Conservation (phyloP, 2,888 invertebrate species). For the Lacanobia oleracea region DNA sequence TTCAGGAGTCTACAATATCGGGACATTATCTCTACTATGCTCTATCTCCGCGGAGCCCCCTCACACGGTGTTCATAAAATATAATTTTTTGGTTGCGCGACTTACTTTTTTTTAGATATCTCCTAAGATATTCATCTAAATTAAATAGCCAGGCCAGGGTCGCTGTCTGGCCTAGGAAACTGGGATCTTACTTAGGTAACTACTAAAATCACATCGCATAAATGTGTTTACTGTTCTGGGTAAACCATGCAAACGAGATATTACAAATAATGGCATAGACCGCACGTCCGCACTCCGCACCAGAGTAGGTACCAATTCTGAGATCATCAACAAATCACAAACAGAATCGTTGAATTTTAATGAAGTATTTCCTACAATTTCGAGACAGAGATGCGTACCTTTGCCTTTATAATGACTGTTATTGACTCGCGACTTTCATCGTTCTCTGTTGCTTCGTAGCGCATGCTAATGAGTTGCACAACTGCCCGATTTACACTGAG, state of each 20-base stretch:
- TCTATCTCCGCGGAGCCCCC: too few relatives aligned
- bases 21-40: too few relatives aligned
- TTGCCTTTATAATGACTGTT: constrained; percentile 46
- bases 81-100: too few relatives aligned
- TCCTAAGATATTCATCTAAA: too few relatives aligned
- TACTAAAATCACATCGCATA: background rate
- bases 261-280: background rate
- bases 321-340: constrained; percentile 3
- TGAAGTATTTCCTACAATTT: constrained; percentile 19
- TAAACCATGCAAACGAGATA: background rate
- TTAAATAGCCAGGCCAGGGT: background rate
- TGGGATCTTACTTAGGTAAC: background rate
- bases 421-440: constrained; percentile 41
- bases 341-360: constrained; percentile 3
- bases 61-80: too few relatives aligned
- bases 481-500: constrained; percentile 71
- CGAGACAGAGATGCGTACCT: constrained; percentile 22
- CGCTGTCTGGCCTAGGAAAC: background rate
- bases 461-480: constrained; percentile 72
- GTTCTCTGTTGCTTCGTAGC: constrained; percentile 41
- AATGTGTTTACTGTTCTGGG: background rate
- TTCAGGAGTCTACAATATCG: too few relatives aligned
- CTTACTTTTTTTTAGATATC: too few relatives aligned
- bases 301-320: background rate
- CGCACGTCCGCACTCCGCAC: too few relatives aligned